Conservation (phyloP, 2,113 vertebrate genomes). For the Corythoichthys intestinalis region DNA sequence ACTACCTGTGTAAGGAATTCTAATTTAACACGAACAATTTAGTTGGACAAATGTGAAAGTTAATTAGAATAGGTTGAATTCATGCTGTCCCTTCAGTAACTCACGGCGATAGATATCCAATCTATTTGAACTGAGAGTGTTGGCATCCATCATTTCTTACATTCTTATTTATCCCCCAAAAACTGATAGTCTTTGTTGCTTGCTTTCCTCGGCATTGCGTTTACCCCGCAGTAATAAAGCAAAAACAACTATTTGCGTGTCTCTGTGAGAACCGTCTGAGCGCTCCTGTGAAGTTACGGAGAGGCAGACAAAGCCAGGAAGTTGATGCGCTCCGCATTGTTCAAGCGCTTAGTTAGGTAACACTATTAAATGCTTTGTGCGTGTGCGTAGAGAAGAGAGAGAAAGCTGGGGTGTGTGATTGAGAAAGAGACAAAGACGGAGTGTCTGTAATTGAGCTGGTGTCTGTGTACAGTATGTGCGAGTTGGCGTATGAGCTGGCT, state of each 20-base stretch:
- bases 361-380: conserved; percentile 56
- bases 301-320: conserved; percentile 76
- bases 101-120: too few relatives aligned
- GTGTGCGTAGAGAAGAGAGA: conserved; percentile 1
- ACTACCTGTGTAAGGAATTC: too few relatives aligned
- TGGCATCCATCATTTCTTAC: not conserved
- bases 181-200: not conserved
- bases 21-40: too few relatives aligned
- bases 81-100: too few relatives aligned
- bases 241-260: conserved; percentile 60
- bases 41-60: too few relatives aligned
- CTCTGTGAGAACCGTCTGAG: conserved; percentile 68
- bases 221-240: conserved; percentile 59
- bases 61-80: too few relatives aligned
- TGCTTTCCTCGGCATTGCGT: conserved; percentile 41
- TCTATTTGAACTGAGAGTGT: not conserved
- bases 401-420: not conserved
- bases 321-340: conserved; percentile 73
- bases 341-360: conserved; percentile 67
- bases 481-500: too few relatives aligned
- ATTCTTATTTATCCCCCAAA: not conserved
- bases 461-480: conserved; percentile 8
- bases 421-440: not conserved
- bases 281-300: conserved; percentile 65
- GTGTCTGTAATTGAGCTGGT: not conserved